phyloP scores from a whole-genome alignment of 2,113 vertebrate species.

The Tichodroma muraria region DNA sequence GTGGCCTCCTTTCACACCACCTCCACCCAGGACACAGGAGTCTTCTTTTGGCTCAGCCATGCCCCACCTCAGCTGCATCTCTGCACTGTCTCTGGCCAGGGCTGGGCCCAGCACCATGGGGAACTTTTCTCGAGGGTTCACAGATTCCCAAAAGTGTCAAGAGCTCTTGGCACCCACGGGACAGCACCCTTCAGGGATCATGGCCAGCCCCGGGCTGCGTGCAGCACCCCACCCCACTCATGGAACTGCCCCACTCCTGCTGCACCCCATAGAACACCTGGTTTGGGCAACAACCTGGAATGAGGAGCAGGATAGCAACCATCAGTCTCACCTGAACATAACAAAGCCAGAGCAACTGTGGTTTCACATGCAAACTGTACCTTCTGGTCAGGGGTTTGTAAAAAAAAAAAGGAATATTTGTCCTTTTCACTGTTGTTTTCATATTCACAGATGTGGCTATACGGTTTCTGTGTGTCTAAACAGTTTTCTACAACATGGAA shows the following conservation, averaged over 20 bases:
- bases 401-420: background rate
- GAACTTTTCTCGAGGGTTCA: background rate
- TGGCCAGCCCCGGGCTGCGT: accelerated
- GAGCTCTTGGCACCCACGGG: background rate
- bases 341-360: accelerated
- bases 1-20: background rate
- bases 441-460: background rate
- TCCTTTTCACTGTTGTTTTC: background rate
- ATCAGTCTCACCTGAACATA: background rate
- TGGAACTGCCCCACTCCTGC: background rate
- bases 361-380: accelerated
- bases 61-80: background rate
- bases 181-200: background rate
- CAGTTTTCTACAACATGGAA: background rate
- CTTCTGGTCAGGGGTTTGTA: background rate
- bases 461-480: background rate
- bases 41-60: background rate
- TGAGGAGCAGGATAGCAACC: background rate
- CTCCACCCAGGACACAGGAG: background rate
- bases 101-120: background rate
- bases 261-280: background rate
- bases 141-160: background rate
- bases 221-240: background rate
- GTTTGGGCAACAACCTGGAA: background rate
- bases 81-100: background rate